Conservation (phyloP, 2,113 vertebrate genomes). For the Cebidichthys violaceus region DNA sequence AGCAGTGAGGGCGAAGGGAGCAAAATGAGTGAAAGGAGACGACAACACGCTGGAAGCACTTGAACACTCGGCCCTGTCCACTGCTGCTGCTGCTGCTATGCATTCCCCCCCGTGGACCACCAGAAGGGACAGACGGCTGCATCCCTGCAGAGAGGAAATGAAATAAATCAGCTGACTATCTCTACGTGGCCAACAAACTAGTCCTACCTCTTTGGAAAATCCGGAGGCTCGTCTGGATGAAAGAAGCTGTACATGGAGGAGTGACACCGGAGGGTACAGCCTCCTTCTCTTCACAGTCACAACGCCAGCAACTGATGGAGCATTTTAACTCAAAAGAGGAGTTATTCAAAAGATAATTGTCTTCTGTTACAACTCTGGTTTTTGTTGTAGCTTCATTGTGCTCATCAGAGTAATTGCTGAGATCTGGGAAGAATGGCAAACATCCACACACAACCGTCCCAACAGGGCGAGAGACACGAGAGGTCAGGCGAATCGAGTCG, state of each 20-base stretch:
- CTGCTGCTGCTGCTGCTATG: conserved; percentile 69
- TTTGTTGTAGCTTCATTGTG: background rate
- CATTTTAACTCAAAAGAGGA: background rate
- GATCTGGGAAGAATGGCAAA: background rate
- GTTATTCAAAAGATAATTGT: background rate
- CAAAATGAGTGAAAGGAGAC: conserved; percentile 16
- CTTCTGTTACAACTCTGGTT: background rate
- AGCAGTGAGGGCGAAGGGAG: conserved; percentile 12
- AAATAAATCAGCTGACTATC: conserved; percentile 24
- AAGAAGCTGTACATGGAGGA: background rate
- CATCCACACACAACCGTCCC: too few relatives aligned
- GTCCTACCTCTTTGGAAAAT: conserved; percentile 79
- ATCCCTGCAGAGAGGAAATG: conserved; percentile 14
- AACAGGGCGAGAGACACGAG: background rate
- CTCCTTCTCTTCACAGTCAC: conserved; percentile 14
- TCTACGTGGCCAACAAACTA: conserved; percentile 75
- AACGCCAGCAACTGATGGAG: too few relatives aligned
- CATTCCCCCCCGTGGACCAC: conserved; percentile 50
- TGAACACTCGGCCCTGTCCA: conserved; percentile 54
- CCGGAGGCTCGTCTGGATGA: conserved; percentile 28
- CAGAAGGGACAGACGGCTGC: conserved; percentile 29
- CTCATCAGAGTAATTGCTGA: conserved; percentile 5
- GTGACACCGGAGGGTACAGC: conserved; percentile 17
- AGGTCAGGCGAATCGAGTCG: background rate
- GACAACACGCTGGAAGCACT: conserved; percentile 46